Evolutionary conservation across 2,113 vertebrate species (phyloP).

Genomic region (Anarrhichthys ocellatus): DNA sequence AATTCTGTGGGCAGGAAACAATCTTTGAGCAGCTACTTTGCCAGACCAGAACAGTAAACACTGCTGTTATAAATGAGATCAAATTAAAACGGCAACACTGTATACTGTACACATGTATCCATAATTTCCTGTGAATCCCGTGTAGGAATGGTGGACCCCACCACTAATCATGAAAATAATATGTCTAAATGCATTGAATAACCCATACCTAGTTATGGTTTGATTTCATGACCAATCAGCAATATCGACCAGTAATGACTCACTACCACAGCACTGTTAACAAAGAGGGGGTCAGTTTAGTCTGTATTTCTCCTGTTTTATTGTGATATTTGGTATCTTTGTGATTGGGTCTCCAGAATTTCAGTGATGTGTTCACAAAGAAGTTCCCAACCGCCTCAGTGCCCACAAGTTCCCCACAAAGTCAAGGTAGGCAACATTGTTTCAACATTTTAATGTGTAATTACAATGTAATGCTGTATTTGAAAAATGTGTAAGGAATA

Average conservation of each 20-base stretch:
- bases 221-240: neutral
- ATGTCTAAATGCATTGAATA: neutral
- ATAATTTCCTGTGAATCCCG: too few species aligned
- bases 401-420: slow-evolving; percentile 5
- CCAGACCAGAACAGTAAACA: neutral
- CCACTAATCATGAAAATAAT: neutral
- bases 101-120: neutral
- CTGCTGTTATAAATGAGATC: neutral
- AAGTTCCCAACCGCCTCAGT: slow-evolving; percentile 47
- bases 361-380: slow-evolving; percentile 75
- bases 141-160: neutral
- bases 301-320: neutral
- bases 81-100: neutral
- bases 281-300: neutral
- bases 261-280: neutral
- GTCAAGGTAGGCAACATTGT: slow-evolving; percentile 36
- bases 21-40: neutral
- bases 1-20: neutral
- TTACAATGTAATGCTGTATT: neutral
- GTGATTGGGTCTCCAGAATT: slow-evolving; percentile 66
- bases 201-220: neutral
- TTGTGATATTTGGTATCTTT: neutral
- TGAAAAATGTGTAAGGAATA: neutral
- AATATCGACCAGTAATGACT: neutral
- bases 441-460: neutral